These are phyloP conservation scores for Eudemis profundana DNA, from an alignment of 2,888 invertebrate species.

Conservation along the genomic window DNA sequence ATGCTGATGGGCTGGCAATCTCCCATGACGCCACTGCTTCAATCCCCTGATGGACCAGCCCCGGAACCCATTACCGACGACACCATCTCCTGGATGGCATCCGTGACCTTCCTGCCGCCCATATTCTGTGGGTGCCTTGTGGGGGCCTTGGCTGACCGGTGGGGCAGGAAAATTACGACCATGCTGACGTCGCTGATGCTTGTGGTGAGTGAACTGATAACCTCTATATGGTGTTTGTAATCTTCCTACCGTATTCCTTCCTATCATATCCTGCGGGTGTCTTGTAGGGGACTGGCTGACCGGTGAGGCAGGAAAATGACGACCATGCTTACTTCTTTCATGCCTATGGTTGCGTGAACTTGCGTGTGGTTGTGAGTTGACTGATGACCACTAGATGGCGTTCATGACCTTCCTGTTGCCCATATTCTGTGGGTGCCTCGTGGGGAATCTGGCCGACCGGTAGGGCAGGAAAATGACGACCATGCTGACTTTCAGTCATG, in stretches of 20 bases:
- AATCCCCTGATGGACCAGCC: slow-evolving; percentile 75
- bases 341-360: no score
- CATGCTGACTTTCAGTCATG: no score
- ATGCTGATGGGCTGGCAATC: slow-evolving; percentile 86
- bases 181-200: slow-evolving; percentile 84
- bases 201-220: slow-evolving; percentile 75
- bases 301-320: slow-evolving; percentile 82
- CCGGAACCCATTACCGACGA: slow-evolving; percentile 79
- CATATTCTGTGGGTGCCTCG: slow-evolving; percentile 81
- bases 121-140: slow-evolving; percentile 83
- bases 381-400: slow-evolving; percentile 86
- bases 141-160: slow-evolving; percentile 80
- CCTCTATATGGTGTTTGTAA: slow-evolving; percentile 85
- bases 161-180: slow-evolving; percentile 83
- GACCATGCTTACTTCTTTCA: slow-evolving; percentile 81
- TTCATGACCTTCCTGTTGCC: slow-evolving; percentile 84
- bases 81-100: slow-evolving; percentile 85
- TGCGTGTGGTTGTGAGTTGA: no score
- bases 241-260: slow-evolving; percentile 85
- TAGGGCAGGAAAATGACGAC: slow-evolving; percentile 84
- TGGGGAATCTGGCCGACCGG: slow-evolving; percentile 81
- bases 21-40: slow-evolving; percentile 82
- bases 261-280: slow-evolving; percentile 82
- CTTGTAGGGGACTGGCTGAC: slow-evolving; percentile 83
- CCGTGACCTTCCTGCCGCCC: slow-evolving; percentile 83